These are phyloP conservation scores for Brachystomella parvula DNA, from an alignment of 1,140 invertebrate genomes.

Conservation along the genomic window DNA sequence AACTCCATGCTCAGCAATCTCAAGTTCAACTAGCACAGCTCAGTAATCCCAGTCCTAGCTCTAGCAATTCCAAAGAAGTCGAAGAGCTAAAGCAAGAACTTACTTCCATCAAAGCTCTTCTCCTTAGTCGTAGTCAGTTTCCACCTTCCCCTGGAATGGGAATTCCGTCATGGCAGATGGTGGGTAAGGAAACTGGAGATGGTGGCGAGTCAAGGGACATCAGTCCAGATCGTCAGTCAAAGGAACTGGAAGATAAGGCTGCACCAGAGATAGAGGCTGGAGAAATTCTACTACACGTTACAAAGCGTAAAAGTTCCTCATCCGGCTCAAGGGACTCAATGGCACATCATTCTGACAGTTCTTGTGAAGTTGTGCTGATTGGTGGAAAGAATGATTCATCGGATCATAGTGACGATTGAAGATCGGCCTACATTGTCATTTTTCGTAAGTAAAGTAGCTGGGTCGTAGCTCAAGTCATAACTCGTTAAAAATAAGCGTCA, in stretches of 20 bases:
- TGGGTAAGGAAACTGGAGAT: slow-evolving; percentile 15
- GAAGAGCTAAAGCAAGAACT: slow-evolving; percentile 32
- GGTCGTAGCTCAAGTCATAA: no score
- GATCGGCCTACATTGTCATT: no score
- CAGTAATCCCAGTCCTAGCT: slow-evolving; percentile 1
- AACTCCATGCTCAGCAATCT: slow-evolving; percentile 10
- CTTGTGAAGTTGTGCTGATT: neutral
- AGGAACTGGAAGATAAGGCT: no score
- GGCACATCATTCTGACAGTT: neutral
- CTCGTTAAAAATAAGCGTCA: neutral
- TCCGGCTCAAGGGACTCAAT: neutral
- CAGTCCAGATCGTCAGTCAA: slow-evolving; percentile 5
- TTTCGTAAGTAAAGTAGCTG: no score
- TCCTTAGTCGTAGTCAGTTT: slow-evolving; percentile 32
- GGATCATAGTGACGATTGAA: neutral
- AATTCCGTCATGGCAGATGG: slow-evolving; percentile 37
- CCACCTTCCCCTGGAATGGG: slow-evolving; percentile 22
- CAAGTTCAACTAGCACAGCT: neutral
- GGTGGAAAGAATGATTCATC: neutral
- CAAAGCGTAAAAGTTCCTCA: neutral
- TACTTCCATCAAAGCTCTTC: slow-evolving; percentile 27
- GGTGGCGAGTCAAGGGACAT: slow-evolving; percentile 12
- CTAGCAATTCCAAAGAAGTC: slow-evolving; percentile 9
- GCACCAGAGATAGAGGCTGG: neutral
- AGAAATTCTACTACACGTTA: neutral